Percentiles rank a stretch among this genome's conserved stretches.
Conservation (phyloP, 2,888 invertebrate species). For the Archips crataeganus region DNA sequence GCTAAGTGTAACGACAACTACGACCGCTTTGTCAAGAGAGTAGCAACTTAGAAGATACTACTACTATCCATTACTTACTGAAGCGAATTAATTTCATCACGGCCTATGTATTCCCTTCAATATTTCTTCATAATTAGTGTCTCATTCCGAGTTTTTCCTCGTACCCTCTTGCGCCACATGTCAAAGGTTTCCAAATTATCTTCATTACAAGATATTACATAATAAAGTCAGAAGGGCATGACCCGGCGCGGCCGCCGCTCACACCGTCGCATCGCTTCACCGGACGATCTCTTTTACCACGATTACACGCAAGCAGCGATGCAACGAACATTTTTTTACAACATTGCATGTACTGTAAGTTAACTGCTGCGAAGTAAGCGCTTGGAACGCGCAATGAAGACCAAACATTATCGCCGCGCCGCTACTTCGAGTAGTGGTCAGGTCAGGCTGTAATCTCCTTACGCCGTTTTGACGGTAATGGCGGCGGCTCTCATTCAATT, state of each 20-base stretch:
- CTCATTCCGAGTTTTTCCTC: background rate
- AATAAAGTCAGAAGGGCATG: background rate
- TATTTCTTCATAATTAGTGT: slow-evolving; percentile 2
- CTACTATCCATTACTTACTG: no score
- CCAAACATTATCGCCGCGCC: background rate
- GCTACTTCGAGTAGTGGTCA: background rate
- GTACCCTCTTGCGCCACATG: background rate
- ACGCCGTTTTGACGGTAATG: slow-evolving; percentile 58
- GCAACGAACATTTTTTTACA: no score
- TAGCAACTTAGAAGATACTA: no score
- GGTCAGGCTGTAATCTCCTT: slow-evolving; percentile 52
- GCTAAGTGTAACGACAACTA: no score
- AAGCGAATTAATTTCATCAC: background rate
- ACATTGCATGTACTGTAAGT: no score
- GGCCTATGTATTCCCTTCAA: background rate
- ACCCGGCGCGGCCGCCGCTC: slow-evolving; percentile 16
- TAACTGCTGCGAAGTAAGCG: no score
- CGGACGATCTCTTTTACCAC: no score
- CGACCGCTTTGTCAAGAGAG: no score
- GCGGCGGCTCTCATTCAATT: slow-evolving; percentile 60
- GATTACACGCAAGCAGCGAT: no score
- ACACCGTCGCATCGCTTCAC: slow-evolving; percentile 59
- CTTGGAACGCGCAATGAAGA: no score
- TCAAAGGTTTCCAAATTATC: slow-evolving; percentile 10
- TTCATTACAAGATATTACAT: background rate